A percentile compares a stretch with the other conserved stretches of the same genome.
These are phyloP conservation scores for Resseliella maxima DNA, from an alignment of 2,888 invertebrate species.

Conservation along the genomic window DNA sequence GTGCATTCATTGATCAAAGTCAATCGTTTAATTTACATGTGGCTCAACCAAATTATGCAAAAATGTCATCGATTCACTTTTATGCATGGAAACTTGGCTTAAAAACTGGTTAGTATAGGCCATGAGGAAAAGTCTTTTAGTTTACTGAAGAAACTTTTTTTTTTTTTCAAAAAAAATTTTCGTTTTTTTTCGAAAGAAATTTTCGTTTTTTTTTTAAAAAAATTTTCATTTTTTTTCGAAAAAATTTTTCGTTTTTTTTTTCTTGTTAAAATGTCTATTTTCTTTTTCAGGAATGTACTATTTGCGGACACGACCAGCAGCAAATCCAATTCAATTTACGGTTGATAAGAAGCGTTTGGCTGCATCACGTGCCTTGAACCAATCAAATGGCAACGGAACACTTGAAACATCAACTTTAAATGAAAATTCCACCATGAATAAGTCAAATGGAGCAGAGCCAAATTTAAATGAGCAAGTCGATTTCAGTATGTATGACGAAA, in stretches of 20 bases:
- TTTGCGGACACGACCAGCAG: slow-evolving; percentile 94
- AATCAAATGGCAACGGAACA: not conserved
- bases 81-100: slow-evolving; percentile 96
- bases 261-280: too few species aligned
- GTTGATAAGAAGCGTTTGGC: slow-evolving; percentile 84
- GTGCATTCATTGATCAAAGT: slow-evolving; percentile 98
- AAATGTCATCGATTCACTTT: slow-evolving; percentile 97
- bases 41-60: slow-evolving; percentile 92
- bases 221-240: too few species aligned
- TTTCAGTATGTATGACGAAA: slow-evolving; percentile 52
- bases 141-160: too few species aligned
- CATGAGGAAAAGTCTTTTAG: too few species aligned
- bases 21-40: slow-evolving; percentile 98
- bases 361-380: not conserved
- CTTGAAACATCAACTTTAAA: slow-evolving; percentile 54
- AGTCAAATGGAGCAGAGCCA: not conserved
- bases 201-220: too few species aligned
- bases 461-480: not conserved
- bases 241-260: too few species aligned
- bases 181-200: too few species aligned
- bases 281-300: slow-evolving; percentile 89
- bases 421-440: slow-evolving; percentile 43
- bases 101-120: slow-evolving; percentile 98
- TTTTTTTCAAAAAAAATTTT: too few species aligned
- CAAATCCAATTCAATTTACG: slow-evolving; percentile 96